Base-by-base conservation (phyloP, 2,888 invertebrate species). In the Conchocele bisecta region DNA sequence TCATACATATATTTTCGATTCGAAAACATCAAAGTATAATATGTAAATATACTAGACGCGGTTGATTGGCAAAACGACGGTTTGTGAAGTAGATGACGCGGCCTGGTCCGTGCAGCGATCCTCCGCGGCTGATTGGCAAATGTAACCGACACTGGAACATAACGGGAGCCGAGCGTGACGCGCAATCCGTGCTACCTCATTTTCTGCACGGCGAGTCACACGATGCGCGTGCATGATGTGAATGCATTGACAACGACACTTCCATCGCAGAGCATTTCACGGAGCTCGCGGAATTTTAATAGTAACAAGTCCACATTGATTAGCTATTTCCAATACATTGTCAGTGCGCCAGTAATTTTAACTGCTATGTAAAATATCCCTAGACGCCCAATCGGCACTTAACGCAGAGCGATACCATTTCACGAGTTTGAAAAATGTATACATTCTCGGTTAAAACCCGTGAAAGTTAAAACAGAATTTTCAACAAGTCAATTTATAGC, bases 81-180 rank as follows among this genome's bases (percentile, higher is more conserved):
- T n/a, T n/a, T n/a, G n/a, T n/a, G n/a, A n/a, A n/a, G n/a, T n/a
- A n/a, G n/a, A n/a, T n/a, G n/a, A n/a, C n/a, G n/a, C n/a, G n/a
- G n/a, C n/a, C n/a, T n/a, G n/a, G n/a, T n/a, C n/a, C n/a, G n/a
- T n/a, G n/a, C n/a, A n/a, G n/a, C n/a, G n/a, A n/a, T n/a, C n/a
- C n/a, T n/a, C n/a, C n/a, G n/a, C n/a, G n/a, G 17, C 41, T 68
- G 75, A 75, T 75, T 75, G 71, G 71, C 67, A 68, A 68, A 71
- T 75, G 71, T 57, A 71, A 68, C 68, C 65, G 68, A 17, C 31
- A 31, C 51, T 51, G 33, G 33, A 51, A 51, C 31, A 53, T 67
- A 51, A 56, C 71, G 60, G 54, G 50, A 15, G 44, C 31, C 13
- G 35, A 24, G 46, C 46, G 42, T 35, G 53, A 44, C 53, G 42